These are phyloP conservation scores for Zelostemma sp. DNA, from an alignment of 1,140 invertebrate genomes.

Conservation along the genomic window DNA sequence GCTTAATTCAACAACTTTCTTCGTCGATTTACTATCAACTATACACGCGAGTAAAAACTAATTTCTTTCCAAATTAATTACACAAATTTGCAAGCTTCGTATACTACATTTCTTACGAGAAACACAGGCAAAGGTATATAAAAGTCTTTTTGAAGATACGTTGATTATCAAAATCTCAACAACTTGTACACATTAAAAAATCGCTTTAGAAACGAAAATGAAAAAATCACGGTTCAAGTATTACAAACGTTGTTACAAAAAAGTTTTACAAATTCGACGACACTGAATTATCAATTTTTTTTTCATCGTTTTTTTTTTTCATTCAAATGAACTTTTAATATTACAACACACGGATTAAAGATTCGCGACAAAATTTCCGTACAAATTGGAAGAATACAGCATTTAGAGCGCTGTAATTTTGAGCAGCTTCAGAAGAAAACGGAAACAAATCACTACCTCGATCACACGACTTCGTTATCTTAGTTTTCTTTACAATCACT, in stretches of 20 bases:
- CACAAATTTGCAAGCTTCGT: not conserved
- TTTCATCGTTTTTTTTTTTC: not conserved
- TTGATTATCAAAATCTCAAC: not conserved
- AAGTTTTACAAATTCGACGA: conserved; percentile 7
- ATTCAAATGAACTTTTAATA: not conserved
- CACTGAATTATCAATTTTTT: not conserved
- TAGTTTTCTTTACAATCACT: no score
- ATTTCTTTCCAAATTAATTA: not conserved
- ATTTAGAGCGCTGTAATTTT: conserved; percentile 19
- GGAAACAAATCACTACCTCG: conserved; percentile 7
- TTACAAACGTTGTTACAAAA: conserved; percentile 14
- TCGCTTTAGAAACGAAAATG: not conserved
- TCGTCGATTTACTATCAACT: not conserved
- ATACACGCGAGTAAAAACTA: conserved; percentile 7
- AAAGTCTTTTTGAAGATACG: conserved; percentile 1
- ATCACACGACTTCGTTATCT: conserved; percentile 12
- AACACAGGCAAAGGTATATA: not conserved
- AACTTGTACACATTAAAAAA: not conserved
- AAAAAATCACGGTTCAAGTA: not conserved
- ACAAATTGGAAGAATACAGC: conserved; percentile 27
- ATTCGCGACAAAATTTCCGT: conserved; percentile 10
- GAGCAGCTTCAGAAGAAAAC: conserved; percentile 12
- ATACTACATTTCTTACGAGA: conserved; percentile 2
- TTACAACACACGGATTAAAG: conserved; percentile 9
- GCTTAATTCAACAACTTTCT: not conserved